A percentile compares a stretch with the other conserved stretches of the same genome.
Conservation (phyloP, 2,888 invertebrate genomes). For the Ecliptopera silaceata region DNA sequence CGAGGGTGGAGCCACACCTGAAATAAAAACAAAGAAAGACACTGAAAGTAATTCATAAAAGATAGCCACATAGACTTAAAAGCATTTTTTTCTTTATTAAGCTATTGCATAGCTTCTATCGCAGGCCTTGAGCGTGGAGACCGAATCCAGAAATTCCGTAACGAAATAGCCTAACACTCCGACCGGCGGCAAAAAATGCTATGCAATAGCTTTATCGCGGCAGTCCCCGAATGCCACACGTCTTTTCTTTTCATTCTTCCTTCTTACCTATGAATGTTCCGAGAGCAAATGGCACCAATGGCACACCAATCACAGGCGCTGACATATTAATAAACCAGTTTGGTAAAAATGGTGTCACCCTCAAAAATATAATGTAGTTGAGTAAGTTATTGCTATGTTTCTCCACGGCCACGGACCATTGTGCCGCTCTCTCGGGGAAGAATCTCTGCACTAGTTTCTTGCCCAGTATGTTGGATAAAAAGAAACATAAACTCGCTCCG, state of each 20-base stretch:
- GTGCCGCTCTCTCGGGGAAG: slow-evolving; percentile 92
- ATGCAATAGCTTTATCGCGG: too few species aligned
- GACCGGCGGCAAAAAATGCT: too few species aligned
- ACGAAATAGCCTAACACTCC: too few species aligned
- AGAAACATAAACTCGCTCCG: slow-evolving; percentile 97
- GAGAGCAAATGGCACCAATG: slow-evolving; percentile 94
- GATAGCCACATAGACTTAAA: too few species aligned
- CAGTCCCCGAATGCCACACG: too few species aligned
- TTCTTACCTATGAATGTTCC: slow-evolving; percentile 95
- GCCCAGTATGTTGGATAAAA: slow-evolving; percentile 95
- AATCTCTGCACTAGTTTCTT: slow-evolving; percentile 92
- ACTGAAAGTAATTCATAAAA: too few species aligned
- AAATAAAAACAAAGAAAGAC: too few species aligned
- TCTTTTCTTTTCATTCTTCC: too few species aligned
- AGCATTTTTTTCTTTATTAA: too few species aligned
- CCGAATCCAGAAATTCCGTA: too few species aligned
- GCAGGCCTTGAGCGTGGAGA: too few species aligned
- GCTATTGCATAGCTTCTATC: too few species aligned
- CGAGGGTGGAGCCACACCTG: slow-evolving; percentile 97
- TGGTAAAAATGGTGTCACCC: slow-evolving; percentile 98
- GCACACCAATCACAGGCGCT: slow-evolving; percentile 98
- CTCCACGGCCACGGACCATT: slow-evolving; percentile 93
- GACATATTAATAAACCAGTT: slow-evolving; percentile 99
- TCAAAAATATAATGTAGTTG: slow-evolving; percentile 97
- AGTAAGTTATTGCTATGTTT: slow-evolving; percentile 95